Evolutionary conservation across 1,140 invertebrate species (phyloP).

Genomic region (Lordiphosa collinella): DNA sequence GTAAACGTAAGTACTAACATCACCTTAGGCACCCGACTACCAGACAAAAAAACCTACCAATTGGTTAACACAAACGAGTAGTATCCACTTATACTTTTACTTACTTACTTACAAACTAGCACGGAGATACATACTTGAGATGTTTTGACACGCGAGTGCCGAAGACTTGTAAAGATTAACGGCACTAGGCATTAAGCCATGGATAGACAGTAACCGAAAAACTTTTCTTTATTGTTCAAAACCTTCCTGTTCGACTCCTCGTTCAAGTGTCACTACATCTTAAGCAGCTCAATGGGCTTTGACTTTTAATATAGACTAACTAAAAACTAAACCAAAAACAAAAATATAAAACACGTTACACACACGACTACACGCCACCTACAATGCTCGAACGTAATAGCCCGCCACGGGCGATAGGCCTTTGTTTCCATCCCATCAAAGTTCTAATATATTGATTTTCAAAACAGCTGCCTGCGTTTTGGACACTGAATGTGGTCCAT

Average conservation of each 20-base stretch:
- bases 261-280: conserved; percentile 11
- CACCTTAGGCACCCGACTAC: conserved; percentile 35
- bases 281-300: not conserved
- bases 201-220: not conserved
- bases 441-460: conserved; percentile 14
- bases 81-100: conserved; percentile 30
- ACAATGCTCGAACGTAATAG: conserved; percentile 11
- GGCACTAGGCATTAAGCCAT: no score
- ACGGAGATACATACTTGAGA: conserved; percentile 20
- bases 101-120: conserved; percentile 49
- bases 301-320: conserved; percentile 49
- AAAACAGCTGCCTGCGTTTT: conserved; percentile 87
- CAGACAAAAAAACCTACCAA: conserved; percentile 29
- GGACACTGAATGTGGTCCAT: conserved; percentile 88
- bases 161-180: no score
- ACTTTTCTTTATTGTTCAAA: not conserved
- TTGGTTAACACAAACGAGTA: conserved; percentile 30
- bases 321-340: conserved; percentile 45
- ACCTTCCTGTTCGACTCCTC: no score
- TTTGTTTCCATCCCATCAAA: not conserved
- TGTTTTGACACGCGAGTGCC: not conserved
- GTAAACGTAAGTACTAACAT: conserved; percentile 85
- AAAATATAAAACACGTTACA: conserved; percentile 25
- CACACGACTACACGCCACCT: conserved; percentile 27
- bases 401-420: conserved; percentile 20